Evolutionary conservation across 1,140 invertebrate genomes (phyloP).

Genomic region (Parasteatoda tepidariorum): DNA sequence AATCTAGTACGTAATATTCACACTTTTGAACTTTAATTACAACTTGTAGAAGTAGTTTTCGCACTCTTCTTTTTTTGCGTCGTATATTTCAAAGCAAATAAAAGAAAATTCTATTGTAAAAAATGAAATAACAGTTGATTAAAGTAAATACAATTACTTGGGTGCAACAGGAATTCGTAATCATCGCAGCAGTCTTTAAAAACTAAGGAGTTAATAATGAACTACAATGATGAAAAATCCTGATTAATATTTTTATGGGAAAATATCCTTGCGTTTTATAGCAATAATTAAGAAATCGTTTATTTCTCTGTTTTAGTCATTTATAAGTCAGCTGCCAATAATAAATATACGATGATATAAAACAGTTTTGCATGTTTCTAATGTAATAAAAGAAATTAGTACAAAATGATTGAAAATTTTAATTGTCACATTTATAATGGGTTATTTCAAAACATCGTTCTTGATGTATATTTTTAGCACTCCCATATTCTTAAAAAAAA

Average conservation of each 20-base stretch:
- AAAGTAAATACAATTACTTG: neutral
- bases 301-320: no score
- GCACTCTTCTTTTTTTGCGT: neutral
- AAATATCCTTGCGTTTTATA: no score
- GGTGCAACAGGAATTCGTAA: neutral
- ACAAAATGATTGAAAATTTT: no score
- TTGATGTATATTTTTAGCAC: no score
- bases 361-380: no score
- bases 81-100: neutral
- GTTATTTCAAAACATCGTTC: no score
- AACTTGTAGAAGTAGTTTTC: neutral
- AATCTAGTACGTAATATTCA: neutral
- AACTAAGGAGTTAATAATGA: neutral
- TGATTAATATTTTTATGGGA: neutral
- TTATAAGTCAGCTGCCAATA: no score
- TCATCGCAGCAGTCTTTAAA: neutral
- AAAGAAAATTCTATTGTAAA: neutral
- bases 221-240: neutral
- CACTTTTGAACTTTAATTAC: conserved; percentile 58
- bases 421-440: no score
- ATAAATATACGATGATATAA: no score
- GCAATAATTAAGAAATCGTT: no score
- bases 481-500: no score
- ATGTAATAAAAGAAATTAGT: no score
- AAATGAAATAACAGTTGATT: neutral